Evolutionary conservation across 1,140 invertebrate species (phyloP), one percentile per base, ranked within the genome.

Genomic region (Belonocnema kinseyi): DNA sequence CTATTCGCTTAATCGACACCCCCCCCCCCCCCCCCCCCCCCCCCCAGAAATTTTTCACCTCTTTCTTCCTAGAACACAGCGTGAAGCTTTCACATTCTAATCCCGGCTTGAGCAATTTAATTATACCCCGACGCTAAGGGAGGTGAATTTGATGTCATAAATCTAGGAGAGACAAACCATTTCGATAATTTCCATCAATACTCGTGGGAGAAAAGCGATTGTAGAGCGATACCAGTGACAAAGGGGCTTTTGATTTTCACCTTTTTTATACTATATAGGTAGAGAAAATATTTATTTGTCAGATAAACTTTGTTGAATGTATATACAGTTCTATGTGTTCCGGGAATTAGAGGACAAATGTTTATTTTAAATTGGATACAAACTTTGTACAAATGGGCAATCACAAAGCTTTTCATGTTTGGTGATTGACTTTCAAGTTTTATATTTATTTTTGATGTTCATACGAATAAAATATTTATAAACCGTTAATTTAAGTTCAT

Each of bases 1-100:
- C 72, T 86, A 86, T 87, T 83, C 78, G n/a, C 82, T 82, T 86
- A 84, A 86, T 87, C 78, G 83, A 58, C 83, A 79, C 71, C 80
- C 66, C 76, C 58, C 26, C 26, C 26, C 26, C 26, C 21, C 3
- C 21, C 21, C 21, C 52, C 52, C 54, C 50, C 66, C 21, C n/a
- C 17, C 2, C 33, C 40, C 21, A 40, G 11, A 21, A 72, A 40
- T 33, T 50, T 26, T 50, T 33, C 26, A 50, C 33, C 46, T 17
- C 16, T n/a, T 11, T 40, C 7, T 16, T 50, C 74, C 21, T 79
- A 79, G 53, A 72, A 61, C 72, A 33, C 21, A 51, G 46, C 19
- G 16, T n/a, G 8, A 17, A 54, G 4, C 33, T 72, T 53, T 40
- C 74, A 73, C 78, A 83, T 80, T 83, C 81, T 83, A 80, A 83